Conservation (phyloP, 92 coral and sea anemone genomes). For the Micromussa lordhowensis region DNA sequence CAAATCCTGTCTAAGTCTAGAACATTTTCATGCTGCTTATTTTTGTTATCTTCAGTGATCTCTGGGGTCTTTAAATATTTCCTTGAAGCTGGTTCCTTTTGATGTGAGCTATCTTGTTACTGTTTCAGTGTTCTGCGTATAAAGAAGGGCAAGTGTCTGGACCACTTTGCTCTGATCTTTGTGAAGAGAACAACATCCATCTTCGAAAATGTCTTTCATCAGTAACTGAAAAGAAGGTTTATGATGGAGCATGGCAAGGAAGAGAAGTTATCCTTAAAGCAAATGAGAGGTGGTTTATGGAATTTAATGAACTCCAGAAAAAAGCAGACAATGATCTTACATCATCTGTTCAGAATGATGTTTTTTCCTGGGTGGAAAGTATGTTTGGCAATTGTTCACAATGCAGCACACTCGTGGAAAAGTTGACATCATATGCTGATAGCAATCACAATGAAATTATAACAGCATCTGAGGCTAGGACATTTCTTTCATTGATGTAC, state of each 20-base stretch:
- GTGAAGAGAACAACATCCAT: constrained; percentile 22
- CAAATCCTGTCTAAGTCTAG: too few relatives aligned
- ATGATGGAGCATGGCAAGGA: constrained; percentile 61
- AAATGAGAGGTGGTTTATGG: constrained; percentile 36
- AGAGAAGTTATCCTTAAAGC: constrained; percentile 51
- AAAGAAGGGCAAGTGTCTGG: constrained; percentile 61
- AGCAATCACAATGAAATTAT: constrained; percentile 65
- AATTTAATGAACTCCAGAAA: neutral
- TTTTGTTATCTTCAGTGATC: too few relatives aligned
- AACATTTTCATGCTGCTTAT: too few relatives aligned
- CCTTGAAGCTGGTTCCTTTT: neutral
- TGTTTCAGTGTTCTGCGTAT: constrained; percentile 60
- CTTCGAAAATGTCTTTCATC: constrained; percentile 39
- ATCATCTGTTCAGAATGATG: neutral
- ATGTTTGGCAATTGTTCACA: constrained; percentile 70
- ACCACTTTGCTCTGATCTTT: constrained; percentile 60
- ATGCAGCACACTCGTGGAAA: constrained; percentile 41
- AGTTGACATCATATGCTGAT: constrained; percentile 59
- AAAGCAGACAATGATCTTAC: neutral
- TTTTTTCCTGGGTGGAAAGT: constrained; percentile 28
- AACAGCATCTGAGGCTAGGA: constrained; percentile 59
- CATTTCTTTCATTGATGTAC: constrained; percentile 55
- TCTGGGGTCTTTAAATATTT: neutral
- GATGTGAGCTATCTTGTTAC: neutral
- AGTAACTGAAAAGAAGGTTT: constrained; percentile 48